A percentile compares a stretch with the other conserved stretches of the same genome.
These are phyloP conservation scores for Benthosema pterotum DNA, from an alignment of 2,797 vertebrate genomes.

Conservation along the genomic window DNA sequence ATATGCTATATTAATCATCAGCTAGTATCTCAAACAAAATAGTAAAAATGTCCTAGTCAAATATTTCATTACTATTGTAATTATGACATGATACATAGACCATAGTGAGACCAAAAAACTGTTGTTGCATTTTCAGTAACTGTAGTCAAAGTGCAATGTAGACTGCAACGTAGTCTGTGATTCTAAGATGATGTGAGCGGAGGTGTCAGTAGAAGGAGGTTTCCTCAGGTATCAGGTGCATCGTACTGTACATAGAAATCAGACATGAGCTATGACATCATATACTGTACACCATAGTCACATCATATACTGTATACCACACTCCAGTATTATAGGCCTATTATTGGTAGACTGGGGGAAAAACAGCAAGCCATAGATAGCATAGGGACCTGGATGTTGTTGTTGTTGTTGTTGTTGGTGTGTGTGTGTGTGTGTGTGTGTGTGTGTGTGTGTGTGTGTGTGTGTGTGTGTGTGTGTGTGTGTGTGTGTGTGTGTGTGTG, in stretches of 20 bases:
- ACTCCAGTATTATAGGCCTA: slow-evolving; percentile 3
- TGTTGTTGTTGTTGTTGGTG: background rate
- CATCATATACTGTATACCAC: background rate
- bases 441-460: background rate
- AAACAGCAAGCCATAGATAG: slow-evolving; percentile 30
- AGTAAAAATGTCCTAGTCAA: too few species aligned
- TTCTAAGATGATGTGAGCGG: too few species aligned
- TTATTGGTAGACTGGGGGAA: slow-evolving; percentile 23
- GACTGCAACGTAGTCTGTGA: too few species aligned
- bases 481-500: slow-evolving; percentile 2
- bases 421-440: slow-evolving; percentile 6
- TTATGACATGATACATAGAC: too few species aligned
- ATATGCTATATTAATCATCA: slow-evolving; percentile 19
- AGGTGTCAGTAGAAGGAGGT: background rate
- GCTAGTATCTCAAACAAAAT: too few species aligned
- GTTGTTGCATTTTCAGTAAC: too few species aligned
- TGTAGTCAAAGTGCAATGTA: too few species aligned
- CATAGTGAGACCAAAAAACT: too few species aligned
- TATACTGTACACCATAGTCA: background rate
- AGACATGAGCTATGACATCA: background rate
- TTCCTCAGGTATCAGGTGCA: slow-evolving; percentile 9
- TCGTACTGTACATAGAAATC: background rate
- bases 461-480: background rate
- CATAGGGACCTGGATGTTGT: slow-evolving; percentile 12
- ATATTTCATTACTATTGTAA: too few species aligned